Base-by-base conservation (phyloP, 2,113 vertebrate species). In the Atrichornis clamosus region DNA sequence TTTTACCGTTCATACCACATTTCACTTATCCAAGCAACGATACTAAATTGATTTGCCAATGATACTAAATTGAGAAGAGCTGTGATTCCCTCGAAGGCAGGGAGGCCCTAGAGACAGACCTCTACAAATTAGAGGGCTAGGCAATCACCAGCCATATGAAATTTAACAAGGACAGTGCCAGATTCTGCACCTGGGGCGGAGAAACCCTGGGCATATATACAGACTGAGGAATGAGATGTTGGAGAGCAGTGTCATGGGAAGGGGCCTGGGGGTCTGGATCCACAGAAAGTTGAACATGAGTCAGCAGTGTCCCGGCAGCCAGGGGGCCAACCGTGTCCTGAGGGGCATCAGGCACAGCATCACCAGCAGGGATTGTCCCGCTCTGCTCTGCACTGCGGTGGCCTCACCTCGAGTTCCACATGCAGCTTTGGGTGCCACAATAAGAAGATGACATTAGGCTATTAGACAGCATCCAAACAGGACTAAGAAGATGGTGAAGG, bases 361-460 rank as follows among this genome's bases (percentile, higher is more conserved):
- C 0, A 0, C n/a, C 74, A 32, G 49, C 24, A 32, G 35, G 35
- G 42, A 64, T 42, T 73, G 67, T 64, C 44, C 50, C 0, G 5
- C 46, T 52, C 69, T 59, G 37, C 52, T 52, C 33, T 67, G 60
- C 0, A 0, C 27, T 74, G 44, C 28, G 28, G 19, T 1, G 0
- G 68, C 37, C 59, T 81, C 37, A 50, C 10, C 35, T 65, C 3
- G 0, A 37, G 28, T 16, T 16, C 11, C 50, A 59, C 33, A 42
- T 15, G 8, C 26, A 44, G 27, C 3, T 58, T 2, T 35, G 18
- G 56, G 21, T 16, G 13, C 18, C 8, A 19, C 18, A 56, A 10
- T 1, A 41, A 26, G 22, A 14, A 30, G 47, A 41, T 0, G 1
- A 20, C 0, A 27, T 4, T 2, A 70, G 41, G 1, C 19, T 3